Conservation (phyloP, 2,113 vertebrate species). For the Trochalopteron elliotii region DNA sequence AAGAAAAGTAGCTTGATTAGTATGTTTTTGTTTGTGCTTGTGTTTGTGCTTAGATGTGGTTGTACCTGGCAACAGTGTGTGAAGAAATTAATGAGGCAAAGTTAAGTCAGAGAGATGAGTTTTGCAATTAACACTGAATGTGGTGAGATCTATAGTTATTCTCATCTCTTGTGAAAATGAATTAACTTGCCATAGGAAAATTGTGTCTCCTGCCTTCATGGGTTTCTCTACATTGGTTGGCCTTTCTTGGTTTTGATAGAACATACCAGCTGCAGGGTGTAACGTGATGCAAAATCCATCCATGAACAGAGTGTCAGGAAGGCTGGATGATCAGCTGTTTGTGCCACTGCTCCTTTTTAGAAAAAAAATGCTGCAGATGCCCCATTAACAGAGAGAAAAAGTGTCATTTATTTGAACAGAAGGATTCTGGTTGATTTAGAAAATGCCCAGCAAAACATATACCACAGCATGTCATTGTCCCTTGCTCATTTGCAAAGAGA, state of each 20-base stretch:
- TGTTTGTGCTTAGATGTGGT: slow-evolving; percentile 24
- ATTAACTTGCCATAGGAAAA: background rate
- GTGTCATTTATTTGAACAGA: background rate
- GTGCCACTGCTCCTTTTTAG: background rate
- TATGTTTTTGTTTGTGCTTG: background rate
- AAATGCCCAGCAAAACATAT: background rate
- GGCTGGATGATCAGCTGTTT: background rate
- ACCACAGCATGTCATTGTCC: background rate
- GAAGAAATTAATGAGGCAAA: slow-evolving; percentile 66
- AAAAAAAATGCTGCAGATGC: background rate
- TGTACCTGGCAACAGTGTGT: slow-evolving; percentile 42
- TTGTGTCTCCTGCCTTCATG: background rate
- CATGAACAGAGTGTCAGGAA: background rate
- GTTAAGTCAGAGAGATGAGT: slow-evolving; percentile 65
- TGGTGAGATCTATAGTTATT: slow-evolving; percentile 36
- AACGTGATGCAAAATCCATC: background rate
- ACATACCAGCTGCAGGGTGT: background rate
- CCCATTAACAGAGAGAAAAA: background rate
- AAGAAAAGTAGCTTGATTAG: background rate
- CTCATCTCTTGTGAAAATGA: slow-evolving; percentile 41
- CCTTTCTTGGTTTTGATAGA: slow-evolving; percentile 14
- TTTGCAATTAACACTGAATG: slow-evolving; percentile 49
- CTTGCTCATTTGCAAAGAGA: background rate
- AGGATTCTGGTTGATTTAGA: background rate
- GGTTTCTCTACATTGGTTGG: background rate